Conservation (phyloP, 1,140 invertebrate genomes). For the Muscidifurax raptorellus region DNA sequence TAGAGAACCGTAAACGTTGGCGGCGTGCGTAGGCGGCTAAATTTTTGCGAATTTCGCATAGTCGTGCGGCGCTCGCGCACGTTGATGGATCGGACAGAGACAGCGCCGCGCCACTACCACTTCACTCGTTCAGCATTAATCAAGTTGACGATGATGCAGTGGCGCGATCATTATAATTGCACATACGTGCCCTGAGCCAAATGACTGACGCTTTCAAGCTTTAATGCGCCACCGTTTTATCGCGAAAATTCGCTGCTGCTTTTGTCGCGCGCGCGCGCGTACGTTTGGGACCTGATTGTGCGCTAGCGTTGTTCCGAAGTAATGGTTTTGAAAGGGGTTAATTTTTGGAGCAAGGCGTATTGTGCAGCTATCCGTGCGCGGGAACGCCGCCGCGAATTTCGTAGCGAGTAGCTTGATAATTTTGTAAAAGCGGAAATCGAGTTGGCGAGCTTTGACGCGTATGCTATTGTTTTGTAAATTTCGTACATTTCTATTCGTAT, state of each 20-base stretch:
- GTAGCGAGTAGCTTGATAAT: no score
- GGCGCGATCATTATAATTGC: conserved; percentile 31
- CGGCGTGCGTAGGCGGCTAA: no score
- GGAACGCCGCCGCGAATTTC: background rate
- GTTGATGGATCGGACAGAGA: background rate
- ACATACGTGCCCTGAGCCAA: background rate
- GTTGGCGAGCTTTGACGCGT: no score
- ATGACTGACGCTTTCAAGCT: conserved; percentile 17
- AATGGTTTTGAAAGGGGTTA: background rate
- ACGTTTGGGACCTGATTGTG: background rate
- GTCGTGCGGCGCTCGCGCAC: background rate
- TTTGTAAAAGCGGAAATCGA: no score
- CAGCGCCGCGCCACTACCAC: background rate
- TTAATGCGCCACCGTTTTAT: conserved; percentile 3
- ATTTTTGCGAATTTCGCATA: no score
- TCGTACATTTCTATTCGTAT: no score
- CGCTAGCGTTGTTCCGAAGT: background rate
- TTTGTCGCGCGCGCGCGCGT: background rate
- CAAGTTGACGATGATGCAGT: conserved; percentile 42
- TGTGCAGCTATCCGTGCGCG: background rate
- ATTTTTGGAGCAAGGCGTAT: background rate
- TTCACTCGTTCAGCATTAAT: conserved; percentile 21
- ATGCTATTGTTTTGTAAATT: no score
- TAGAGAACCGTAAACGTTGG: no score
- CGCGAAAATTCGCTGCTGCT: background rate